phyloP scores from a whole-genome alignment of 2,797 vertebrate genomes.

The Malurus splendens region DNA sequence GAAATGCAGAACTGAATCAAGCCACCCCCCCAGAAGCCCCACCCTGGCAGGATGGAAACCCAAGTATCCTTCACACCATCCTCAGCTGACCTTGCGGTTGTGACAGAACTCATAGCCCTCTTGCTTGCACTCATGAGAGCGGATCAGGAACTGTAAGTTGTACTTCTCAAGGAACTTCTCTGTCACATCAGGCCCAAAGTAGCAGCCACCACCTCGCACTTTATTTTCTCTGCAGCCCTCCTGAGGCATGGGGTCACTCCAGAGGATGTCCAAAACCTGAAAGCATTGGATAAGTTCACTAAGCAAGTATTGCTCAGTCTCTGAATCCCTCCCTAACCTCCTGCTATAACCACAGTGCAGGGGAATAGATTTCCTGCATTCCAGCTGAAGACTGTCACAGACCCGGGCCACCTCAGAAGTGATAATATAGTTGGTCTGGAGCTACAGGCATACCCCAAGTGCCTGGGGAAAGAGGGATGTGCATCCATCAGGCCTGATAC shows the following conservation, averaged over 20 bases:
- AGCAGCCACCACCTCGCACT: conserved; percentile 87
- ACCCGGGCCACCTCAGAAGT: neutral
- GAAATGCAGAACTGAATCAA: neutral
- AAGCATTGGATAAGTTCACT: neutral
- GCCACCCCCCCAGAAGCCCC: neutral
- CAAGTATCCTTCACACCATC: accelerated
- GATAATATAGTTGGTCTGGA: neutral
- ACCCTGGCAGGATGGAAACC: neutral
- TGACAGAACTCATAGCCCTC: conserved; percentile 94
- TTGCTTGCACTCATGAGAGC: conserved; percentile 93
- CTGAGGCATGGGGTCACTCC: conserved; percentile 90
- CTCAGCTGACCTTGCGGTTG: conserved; percentile 73
- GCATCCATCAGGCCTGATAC: neutral
- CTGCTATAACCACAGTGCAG: neutral
- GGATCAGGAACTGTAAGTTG: conserved; percentile 85
- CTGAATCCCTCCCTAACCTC: neutral
- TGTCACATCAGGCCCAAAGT: conserved; percentile 90
- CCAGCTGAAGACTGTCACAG: neutral
- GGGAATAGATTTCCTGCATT: neutral
- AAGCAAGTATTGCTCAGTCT: neutral
- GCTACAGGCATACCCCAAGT: neutral
- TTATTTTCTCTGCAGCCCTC: conserved; percentile 85
- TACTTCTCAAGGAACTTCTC: conserved; percentile 78
- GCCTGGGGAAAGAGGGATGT: neutral
- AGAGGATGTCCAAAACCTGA: conserved; percentile 85